These are phyloP conservation scores for Synanthedon andrenaeformis DNA, from an alignment of 2,888 invertebrate genomes.

Conservation along the genomic window DNA sequence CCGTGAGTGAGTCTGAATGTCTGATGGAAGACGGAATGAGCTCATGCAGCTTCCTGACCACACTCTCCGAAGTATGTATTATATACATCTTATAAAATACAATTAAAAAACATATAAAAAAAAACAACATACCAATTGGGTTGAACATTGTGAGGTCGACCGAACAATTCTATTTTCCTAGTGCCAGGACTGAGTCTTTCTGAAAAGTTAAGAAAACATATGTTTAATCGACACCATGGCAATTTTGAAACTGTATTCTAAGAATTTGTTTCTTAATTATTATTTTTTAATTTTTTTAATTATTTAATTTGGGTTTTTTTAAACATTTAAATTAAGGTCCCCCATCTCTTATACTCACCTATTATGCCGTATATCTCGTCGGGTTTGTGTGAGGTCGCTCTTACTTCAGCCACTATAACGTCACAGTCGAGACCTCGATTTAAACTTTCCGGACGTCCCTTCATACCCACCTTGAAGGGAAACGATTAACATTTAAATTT, in stretches of 20 bases:
- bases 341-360: constrained; percentile 29
- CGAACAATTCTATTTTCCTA: constrained; percentile 96
- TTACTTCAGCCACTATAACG: constrained; percentile 97
- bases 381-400: constrained; percentile 98
- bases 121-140: constrained; percentile 85
- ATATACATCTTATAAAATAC: too few species aligned
- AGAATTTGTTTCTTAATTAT: too few species aligned
- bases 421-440: constrained; percentile 97
- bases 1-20: too few species aligned
- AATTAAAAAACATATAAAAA: too few species aligned
- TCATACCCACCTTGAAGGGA: constrained; percentile 83
- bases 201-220: constrained; percentile 17
- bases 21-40: too few species aligned
- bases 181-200: constrained; percentile 97
- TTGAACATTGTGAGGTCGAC: constrained; percentile 96
- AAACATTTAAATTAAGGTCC: too few species aligned
- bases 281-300: too few species aligned
- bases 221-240: too few species aligned
- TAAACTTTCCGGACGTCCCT: constrained; percentile 90
- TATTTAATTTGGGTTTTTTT: too few species aligned
- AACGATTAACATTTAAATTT: neutral
- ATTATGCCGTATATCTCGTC: constrained; percentile 99
- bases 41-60: too few species aligned
- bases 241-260: too few species aligned
- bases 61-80: too few species aligned